These are phyloP conservation scores for Thysanoteuthis rhombus DNA, from an alignment of 2,888 invertebrate species.

Conservation along the genomic window DNA sequence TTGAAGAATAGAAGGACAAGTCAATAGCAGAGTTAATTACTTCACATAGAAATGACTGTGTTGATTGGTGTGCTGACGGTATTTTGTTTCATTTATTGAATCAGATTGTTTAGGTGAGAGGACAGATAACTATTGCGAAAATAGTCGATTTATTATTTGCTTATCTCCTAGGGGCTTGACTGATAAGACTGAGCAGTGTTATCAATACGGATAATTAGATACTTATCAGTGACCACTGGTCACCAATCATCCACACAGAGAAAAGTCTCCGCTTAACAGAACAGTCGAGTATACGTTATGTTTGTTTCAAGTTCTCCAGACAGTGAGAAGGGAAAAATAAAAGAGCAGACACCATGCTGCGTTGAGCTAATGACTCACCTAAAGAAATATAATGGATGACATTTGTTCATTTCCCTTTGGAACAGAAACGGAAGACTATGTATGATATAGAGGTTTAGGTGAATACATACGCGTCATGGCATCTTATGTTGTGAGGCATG, in stretches of 20 bases:
- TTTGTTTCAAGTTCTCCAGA: too few relatives aligned
- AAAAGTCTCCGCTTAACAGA: too few relatives aligned
- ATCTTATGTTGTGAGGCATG: too few relatives aligned
- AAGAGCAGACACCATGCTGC: too few relatives aligned
- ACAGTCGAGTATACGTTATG: too few relatives aligned
- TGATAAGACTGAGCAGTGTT: neutral
- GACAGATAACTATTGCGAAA: neutral
- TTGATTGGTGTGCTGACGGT: neutral
- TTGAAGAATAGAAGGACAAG: neutral
- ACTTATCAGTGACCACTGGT: neutral
- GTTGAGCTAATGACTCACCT: too few relatives aligned
- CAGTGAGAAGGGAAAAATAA: too few relatives aligned
- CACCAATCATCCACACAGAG: neutral
- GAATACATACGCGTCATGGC: too few relatives aligned
- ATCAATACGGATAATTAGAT: neutral
- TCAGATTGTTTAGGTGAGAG: neutral
- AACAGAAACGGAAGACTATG: too few relatives aligned
- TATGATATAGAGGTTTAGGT: too few relatives aligned
- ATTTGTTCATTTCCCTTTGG: too few relatives aligned
- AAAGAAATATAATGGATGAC: too few relatives aligned
- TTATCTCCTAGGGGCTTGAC: neutral
- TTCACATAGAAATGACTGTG: neutral
- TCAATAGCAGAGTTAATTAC: neutral
- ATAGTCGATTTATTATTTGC: neutral
- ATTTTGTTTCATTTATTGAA: neutral